A percentile compares a stretch with the other conserved stretches of the same genome.
Evolutionary conservation across 2,888 invertebrate genomes (phyloP).

Genomic region (Caenorhabditis sp.): DNA sequence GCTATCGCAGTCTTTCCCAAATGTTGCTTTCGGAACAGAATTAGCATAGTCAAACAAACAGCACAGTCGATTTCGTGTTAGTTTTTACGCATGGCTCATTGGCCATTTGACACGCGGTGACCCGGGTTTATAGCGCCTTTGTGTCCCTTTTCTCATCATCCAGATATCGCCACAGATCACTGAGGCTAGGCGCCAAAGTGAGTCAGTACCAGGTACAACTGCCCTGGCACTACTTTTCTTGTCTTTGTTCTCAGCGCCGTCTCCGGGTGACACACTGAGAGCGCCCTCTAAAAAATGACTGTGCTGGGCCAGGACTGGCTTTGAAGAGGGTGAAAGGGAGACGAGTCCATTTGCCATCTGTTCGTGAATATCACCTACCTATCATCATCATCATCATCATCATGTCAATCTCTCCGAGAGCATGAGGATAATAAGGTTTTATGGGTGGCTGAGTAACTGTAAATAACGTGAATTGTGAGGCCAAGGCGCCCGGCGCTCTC

Average conservation of each 20-base stretch:
- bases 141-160: slow-evolving; percentile 9
- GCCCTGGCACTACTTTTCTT: not conserved
- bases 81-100: slow-evolving; percentile 66
- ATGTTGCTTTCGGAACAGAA: not conserved
- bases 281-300: slow-evolving; percentile 56
- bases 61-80: slow-evolving; percentile 32
- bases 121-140: slow-evolving; percentile 44
- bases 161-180: slow-evolving; percentile 41
- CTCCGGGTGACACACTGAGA: slow-evolving; percentile 57
- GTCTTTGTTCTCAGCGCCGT: slow-evolving; percentile 52
- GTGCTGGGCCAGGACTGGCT: slow-evolving; percentile 4
- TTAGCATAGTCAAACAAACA: slow-evolving; percentile 54
- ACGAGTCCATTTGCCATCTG: not conserved
- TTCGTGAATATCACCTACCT: not conserved
- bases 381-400: slow-evolving; percentile 1
- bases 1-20: not conserved
- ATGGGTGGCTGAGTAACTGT: slow-evolving; percentile 36
- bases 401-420: slow-evolving; percentile 21
- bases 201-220: slow-evolving; percentile 60
- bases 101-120: slow-evolving; percentile 57
- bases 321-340: not conserved
- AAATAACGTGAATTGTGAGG: slow-evolving; percentile 38
- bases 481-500: slow-evolving; percentile 25
- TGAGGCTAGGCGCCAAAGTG: slow-evolving; percentile 40
- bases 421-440: slow-evolving; percentile 40